phyloP scores from a whole-genome alignment of 2,797 vertebrate species.

The Neosilurus hyrtlii region DNA sequence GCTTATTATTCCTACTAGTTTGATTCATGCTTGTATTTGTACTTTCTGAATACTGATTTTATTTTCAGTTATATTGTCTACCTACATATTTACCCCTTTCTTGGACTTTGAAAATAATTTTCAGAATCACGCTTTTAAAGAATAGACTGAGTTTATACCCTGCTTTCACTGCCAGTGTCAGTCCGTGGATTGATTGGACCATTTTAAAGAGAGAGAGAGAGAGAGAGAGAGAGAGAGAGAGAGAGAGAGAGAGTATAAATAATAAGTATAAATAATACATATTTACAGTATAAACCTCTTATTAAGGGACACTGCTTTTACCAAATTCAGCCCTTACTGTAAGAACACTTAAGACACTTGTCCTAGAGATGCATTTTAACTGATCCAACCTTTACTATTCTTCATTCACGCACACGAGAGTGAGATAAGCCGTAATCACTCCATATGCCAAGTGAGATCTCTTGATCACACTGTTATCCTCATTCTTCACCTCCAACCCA shows the following conservation, averaged over 20 bases:
- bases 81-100: neutral
- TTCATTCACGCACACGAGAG: conserved; percentile 2
- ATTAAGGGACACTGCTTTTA: conserved; percentile 35
- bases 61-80: neutral
- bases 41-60: neutral
- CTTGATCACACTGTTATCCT: conserved; percentile 6
- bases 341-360: neutral
- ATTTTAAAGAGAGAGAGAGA: neutral
- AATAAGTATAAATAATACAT: no score
- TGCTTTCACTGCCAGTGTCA: neutral
- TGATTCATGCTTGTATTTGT: neutral
- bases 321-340: neutral
- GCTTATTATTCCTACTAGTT: neutral
- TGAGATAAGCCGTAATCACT: conserved; percentile 18
- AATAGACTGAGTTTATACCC: neutral
- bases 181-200: neutral
- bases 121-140: neutral
- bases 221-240: no score
- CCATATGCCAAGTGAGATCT: conserved; percentile 25
- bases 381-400: conserved; percentile 10
- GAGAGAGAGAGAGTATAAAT: no score
- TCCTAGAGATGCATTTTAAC: conserved; percentile 3
- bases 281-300: conserved; percentile 26
- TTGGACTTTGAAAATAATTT: neutral
- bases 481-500: conserved; percentile 9